These are phyloP conservation scores for Ctenopoma kingsleyae DNA, from an alignment of 2,797 vertebrate species.

Conservation along the genomic window DNA sequence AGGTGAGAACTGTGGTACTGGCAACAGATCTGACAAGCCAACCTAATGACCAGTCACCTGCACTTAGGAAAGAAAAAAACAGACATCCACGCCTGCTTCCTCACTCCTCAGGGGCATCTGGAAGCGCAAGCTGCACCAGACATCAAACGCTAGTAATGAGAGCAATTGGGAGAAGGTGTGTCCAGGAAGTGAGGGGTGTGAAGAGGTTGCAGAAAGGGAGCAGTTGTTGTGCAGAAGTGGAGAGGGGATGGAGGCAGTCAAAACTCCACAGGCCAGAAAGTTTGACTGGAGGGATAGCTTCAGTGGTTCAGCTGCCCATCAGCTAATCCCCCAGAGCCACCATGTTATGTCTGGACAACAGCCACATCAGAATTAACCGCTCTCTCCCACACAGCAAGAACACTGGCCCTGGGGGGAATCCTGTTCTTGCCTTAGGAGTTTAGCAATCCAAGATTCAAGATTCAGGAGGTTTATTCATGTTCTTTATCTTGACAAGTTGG, in stretches of 20 bases:
- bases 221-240: slow-evolving; percentile 70
- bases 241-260: slow-evolving; percentile 48
- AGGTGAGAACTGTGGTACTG: slow-evolving; percentile 75
- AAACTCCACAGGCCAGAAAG: slow-evolving; percentile 46
- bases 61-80: slow-evolving; percentile 65
- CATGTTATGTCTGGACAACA: slow-evolving; percentile 59
- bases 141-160: slow-evolving; percentile 85
- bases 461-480: too few relatives aligned
- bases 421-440: slow-evolving; percentile 29
- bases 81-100: slow-evolving; percentile 79
- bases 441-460: slow-evolving; percentile 11
- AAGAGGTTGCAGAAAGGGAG: slow-evolving; percentile 76
- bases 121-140: slow-evolving; percentile 80
- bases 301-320: slow-evolving; percentile 33
- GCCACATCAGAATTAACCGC: slow-evolving; percentile 59
- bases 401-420: slow-evolving; percentile 2
- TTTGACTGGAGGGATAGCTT: slow-evolving; percentile 58
- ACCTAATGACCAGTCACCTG: slow-evolving; percentile 83
- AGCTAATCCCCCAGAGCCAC: slow-evolving; percentile 66
- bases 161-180: slow-evolving; percentile 86
- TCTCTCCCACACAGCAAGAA: slow-evolving; percentile 42
- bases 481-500: too few relatives aligned
- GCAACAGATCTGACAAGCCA: slow-evolving; percentile 76
- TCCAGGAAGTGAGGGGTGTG: slow-evolving; percentile 84
- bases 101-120: slow-evolving; percentile 82